Evolutionary conservation across 1,140 invertebrate species (phyloP), one percentile per base, ranked within the genome.

Genomic region (Hyles vespertilio): DNA sequence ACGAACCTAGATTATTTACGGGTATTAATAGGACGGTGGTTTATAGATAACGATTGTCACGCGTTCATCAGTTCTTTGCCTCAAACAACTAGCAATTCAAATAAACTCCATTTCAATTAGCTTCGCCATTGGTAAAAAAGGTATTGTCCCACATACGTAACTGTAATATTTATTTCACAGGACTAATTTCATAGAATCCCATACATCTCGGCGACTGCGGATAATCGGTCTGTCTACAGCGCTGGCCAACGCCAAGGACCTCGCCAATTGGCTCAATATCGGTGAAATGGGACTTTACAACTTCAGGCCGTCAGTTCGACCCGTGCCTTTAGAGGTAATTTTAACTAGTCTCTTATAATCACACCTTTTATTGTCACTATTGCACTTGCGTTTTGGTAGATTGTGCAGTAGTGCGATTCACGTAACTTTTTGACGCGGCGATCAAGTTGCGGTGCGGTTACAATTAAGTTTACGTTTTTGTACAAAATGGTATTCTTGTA

Each of bases 181-280:
- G 65, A 97, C 96, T 8, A 98, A 98, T 89, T 98, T 97, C 74
- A 98, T 98, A 56, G 93, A 95, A 34, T 95, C 94, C 0, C 96
- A 98, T 72, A 98, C 97, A 0, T 91, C 93, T 32, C 89, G 91
- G 32, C 90, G 90, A 3, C 91, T 99, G 11, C 91, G 99, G 45
- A 94, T 99, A 32, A 93, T 99, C 36, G 99, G 98, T 0, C 89
- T 99, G 5, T 99, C 98, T 0, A 99, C 99, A 0, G 98, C 99
- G 1, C 90, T 99, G 46, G 98, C 99, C 2, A 99, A 99, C 91
- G 98, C 99, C 8, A 92, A 94, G 56, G 98, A 99, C 89, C 90
- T 99, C 22, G 98, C 97, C 11, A 95, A 98, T 85, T 99, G 99
- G 99, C 90, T 99, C 12, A 95, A 94, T 10, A 99, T 99, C 51